A percentile compares a stretch with the other conserved stretches of the same genome.
Evolutionary conservation across 2,888 invertebrate species (phyloP).

Genomic region (Watsonalla binaria): DNA sequence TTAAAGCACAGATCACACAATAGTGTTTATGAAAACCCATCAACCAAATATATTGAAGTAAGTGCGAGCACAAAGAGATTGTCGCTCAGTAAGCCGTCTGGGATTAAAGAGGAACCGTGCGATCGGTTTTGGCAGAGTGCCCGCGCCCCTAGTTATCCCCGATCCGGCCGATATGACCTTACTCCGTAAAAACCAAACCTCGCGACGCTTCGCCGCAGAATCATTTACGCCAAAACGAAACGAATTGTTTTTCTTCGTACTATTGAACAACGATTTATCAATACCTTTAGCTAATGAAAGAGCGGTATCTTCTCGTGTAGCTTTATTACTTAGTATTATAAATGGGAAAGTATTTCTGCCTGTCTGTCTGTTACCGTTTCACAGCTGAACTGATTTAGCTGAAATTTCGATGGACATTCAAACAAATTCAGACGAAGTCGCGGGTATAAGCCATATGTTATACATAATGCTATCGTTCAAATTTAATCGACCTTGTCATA

Average conservation of each 20-base stretch:
- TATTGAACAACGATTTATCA: background rate
- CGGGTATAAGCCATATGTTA: no score
- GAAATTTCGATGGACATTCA: no score
- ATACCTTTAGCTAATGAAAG: background rate
- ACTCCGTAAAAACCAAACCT: slow-evolving; percentile 39
- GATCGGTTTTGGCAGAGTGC: slow-evolving; percentile 57
- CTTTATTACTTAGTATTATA: no score
- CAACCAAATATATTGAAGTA: slow-evolving; percentile 37
- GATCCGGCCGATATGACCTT: slow-evolving; percentile 28
- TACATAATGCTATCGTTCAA: no score
- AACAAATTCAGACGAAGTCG: no score
- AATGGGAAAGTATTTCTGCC: no score
- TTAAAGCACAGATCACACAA: background rate
- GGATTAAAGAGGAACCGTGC: slow-evolving; percentile 50
- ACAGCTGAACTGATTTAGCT: no score
- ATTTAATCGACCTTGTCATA: no score
- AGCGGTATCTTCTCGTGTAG: background rate
- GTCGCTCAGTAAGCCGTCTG: slow-evolving; percentile 49
- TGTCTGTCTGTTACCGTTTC: no score
- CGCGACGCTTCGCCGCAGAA: slow-evolving; percentile 29
- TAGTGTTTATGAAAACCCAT: slow-evolving; percentile 14
- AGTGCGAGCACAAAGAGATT: slow-evolving; percentile 39
- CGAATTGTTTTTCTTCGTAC: slow-evolving; percentile 14
- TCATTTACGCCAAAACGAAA: slow-evolving; percentile 28
- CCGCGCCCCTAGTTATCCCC: slow-evolving; percentile 37